Base-by-base conservation (phyloP, 2,113 vertebrate species). In the Apistogramma diplotaenia region DNA sequence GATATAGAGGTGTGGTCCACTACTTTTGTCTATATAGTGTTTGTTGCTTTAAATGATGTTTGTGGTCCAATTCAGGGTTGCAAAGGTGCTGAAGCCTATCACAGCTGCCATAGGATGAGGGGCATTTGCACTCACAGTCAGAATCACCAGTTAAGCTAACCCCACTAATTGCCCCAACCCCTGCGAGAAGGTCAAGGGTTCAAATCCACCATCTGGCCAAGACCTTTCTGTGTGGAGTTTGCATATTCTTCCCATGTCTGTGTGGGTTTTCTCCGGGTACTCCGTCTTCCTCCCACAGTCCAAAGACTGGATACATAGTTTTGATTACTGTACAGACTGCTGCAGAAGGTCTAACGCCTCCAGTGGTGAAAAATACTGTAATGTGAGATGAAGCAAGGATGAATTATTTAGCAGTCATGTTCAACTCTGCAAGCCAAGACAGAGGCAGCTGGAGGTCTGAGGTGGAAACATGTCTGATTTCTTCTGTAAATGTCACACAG, bases 381-480 rank as follows among this genome's bases (percentile, higher is more conserved):
- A 85, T 2, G 54, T 65, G 83, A 84, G 67, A 76, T 11, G 33
- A 85, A 73, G 60, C 29, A 65, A 57, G 33, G 25, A 40, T 54
- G 23, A 62, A 62, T 49, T 51, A 79, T 86, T 78, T 71, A 18
- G 21, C 87, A 13, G 61, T n/a, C 49, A 57, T 74, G 53, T 53
- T 83, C 78, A 53, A 56, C 29, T 21, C 3, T 49, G 29, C 67
- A 56, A 67, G 58, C 62, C 29, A 49, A 67, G 71, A 62, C 35
- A 15, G 51, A 76, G 55, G 40, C 29, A 21, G 49, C 71, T 62
- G n/a, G 82, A 81, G 72, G 76, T 35, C 46, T 19, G 4, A 74
- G 62, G 74, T 78, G 85, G 81, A 89, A 82, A 82, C 70, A 83
- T 8, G 62, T 67, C 62, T 55, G 65, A 76, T 76, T 81, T 82